Evolutionary conservation across 2,113 vertebrate genomes (phyloP).

Genomic region (Oryctolagus cuniculus): mOryCun1.1 NC_091439.1:84290501-84291000

Average conservation of each 20-base stretch:
- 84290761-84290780: conserved; percentile 71
- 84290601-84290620: conserved; percentile 72
- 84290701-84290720: conserved; percentile 69
- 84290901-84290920: background rate
- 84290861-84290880: background rate
- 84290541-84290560: conserved; percentile 74
- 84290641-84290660: conserved; percentile 72
- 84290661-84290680: conserved; percentile 82
- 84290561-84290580: conserved; percentile 79
- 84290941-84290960: background rate
- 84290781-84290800: conserved; percentile 38
- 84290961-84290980: background rate
- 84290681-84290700: conserved; percentile 77
- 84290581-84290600: conserved; percentile 76
- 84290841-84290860: background rate
- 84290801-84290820: background rate
- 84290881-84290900: background rate
- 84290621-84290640: conserved; percentile 74
- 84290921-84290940: conserved; percentile 26
- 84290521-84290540: conserved; percentile 30
- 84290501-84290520: conserved; percentile 50
- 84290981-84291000: background rate
- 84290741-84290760: conserved; percentile 76
- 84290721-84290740: conserved; percentile 72
- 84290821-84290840: conserved; percentile 34